phyloP scores from a whole-genome alignment of 2,888 invertebrate species.

The Megastigmus dorsalis region DNA sequence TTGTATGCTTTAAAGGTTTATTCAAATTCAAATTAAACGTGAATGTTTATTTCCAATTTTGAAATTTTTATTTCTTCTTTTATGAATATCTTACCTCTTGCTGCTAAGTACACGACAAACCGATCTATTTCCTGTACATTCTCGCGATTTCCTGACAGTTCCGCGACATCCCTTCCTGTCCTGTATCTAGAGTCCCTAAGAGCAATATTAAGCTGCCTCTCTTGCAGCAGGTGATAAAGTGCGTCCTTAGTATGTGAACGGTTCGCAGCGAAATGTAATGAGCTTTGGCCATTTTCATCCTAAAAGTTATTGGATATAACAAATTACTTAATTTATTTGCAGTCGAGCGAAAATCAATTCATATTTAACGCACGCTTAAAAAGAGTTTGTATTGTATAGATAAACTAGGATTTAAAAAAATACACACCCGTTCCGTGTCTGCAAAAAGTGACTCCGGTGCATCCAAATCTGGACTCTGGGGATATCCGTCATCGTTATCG shows the following conservation, averaged over 20 bases:
- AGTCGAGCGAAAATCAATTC: no score
- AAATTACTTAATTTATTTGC: no score
- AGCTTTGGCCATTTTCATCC: conserved; percentile 93
- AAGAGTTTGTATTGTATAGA: no score
- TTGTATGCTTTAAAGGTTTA: no score
- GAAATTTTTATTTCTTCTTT: no score
- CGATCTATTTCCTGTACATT: conserved; percentile 89
- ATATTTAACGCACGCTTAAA: not conserved
- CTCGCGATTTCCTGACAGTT: conserved; percentile 84
- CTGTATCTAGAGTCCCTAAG: conserved; percentile 91
- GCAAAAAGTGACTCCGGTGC: conserved; percentile 67
- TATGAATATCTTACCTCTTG: conserved; percentile 80
- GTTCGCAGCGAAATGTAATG: conserved; percentile 91
- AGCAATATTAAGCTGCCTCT: conserved; percentile 86
- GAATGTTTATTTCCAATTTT: no score
- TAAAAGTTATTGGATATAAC: no score
- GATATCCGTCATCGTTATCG: conserved; percentile 69
- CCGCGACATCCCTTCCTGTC: conserved; percentile 90
- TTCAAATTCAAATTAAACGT: no score
- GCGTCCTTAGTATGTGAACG: conserved; percentile 88
- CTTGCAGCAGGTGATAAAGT: conserved; percentile 86
- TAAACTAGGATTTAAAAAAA: not conserved
- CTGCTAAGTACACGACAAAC: conserved; percentile 85
- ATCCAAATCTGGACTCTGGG: conserved; percentile 68
- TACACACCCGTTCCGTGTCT: conserved; percentile 57